Evolutionary conservation across 2,113 vertebrate species (phyloP).

Genomic region (Gallinago undulata): DNA sequence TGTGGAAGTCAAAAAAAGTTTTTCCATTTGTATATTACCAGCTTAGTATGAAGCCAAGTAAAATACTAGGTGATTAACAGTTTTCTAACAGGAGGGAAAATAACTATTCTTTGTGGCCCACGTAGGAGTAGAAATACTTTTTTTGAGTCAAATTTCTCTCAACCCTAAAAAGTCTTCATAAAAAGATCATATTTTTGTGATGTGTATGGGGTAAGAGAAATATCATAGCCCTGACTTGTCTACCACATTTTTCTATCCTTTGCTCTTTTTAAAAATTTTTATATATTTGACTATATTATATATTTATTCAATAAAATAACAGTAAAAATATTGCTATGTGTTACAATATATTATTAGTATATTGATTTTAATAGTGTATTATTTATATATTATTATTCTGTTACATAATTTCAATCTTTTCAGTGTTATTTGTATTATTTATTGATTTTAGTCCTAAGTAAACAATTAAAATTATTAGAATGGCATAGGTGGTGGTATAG

Average conservation of each 20-base stretch:
- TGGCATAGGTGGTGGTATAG: not conserved
- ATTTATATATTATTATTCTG: not conserved
- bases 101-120: not conserved
- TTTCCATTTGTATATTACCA: not conserved
- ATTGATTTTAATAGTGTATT: not conserved
- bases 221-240: not conserved
- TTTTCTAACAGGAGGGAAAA: not conserved
- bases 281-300: not conserved
- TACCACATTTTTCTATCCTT: not conserved
- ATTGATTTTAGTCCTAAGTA: not conserved
- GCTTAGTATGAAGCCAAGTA: not conserved
- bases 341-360: not conserved
- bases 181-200: not conserved
- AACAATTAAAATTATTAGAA: not conserved
- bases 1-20: not conserved
- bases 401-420: not conserved
- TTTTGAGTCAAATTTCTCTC: not conserved
- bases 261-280: not conserved
- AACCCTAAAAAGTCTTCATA: not conserved
- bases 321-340: fast-evolving
- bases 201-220: not conserved
- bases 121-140: not conserved
- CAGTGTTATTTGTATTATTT: not conserved
- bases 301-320: not conserved
- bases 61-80: not conserved